phyloP scores from a whole-genome alignment of 2,888 invertebrate genomes.

The Strigamia transsilvanica region DNA sequence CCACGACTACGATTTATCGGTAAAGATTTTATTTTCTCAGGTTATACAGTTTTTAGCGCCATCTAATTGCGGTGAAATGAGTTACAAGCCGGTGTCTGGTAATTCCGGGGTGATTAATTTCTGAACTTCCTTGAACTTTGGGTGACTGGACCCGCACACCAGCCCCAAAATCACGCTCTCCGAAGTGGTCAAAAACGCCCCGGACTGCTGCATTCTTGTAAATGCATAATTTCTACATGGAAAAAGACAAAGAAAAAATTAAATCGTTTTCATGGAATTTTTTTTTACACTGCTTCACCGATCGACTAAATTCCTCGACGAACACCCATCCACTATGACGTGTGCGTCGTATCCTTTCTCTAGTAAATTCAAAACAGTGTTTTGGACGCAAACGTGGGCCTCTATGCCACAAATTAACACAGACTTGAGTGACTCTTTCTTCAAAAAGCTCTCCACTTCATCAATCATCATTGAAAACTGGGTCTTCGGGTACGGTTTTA shows the following conservation, averaged over 20 bases:
- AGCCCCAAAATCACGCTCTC: slow-evolving; percentile 69
- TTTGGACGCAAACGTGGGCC: slow-evolving; percentile 66
- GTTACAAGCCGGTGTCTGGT: slow-evolving; percentile 67
- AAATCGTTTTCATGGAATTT: no score
- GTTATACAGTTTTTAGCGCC: no score
- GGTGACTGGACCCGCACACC: slow-evolving; percentile 68
- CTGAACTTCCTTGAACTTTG: slow-evolving; percentile 69
- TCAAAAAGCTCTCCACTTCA: slow-evolving; percentile 64
- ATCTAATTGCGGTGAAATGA: no score
- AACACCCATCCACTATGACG: no score
- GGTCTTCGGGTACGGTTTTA: slow-evolving; percentile 65
- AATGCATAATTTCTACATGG: slow-evolving; percentile 63
- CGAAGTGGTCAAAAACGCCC: slow-evolving; percentile 68
- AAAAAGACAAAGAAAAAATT: background rate
- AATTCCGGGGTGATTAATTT: slow-evolving; percentile 67
- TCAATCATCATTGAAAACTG: slow-evolving; percentile 70
- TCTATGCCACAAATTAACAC: slow-evolving; percentile 57
- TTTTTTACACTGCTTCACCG: slow-evolving; percentile 61
- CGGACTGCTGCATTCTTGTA: slow-evolving; percentile 68
- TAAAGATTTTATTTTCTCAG: no score
- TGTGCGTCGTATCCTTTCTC: no score
- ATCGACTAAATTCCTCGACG: slow-evolving; percentile 67
- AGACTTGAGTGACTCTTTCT: slow-evolving; percentile 60
- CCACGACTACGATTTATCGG: no score
- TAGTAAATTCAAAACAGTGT: slow-evolving; percentile 68